Percentiles rank a stretch among this genome's conserved stretches.
Conservation (phyloP, 2,113 vertebrate genomes). For the Struthio camelus region DNA sequence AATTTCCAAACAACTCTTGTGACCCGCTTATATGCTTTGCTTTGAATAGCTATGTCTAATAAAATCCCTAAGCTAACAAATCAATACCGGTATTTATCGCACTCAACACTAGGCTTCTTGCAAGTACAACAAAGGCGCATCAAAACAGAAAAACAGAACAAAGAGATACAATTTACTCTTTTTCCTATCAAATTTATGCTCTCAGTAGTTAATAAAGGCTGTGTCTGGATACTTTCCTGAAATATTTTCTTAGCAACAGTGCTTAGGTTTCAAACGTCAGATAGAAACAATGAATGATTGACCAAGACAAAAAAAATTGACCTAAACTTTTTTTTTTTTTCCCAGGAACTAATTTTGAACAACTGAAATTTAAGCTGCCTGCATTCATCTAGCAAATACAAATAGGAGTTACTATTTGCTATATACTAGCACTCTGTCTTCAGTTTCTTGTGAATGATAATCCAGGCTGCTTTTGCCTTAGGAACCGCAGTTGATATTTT, state of each 20-base stretch:
- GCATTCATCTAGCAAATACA: constrained; percentile 47
- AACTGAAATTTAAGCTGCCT: constrained; percentile 46
- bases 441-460: constrained; percentile 58
- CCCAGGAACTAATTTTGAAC: constrained; percentile 49
- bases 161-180: background rate
- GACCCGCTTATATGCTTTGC: background rate
- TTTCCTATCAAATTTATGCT: background rate
- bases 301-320: background rate
- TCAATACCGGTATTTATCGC: background rate
- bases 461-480: constrained; percentile 49
- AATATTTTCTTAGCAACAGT: background rate
- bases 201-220: background rate
- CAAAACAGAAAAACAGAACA: background rate
- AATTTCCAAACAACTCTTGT: background rate
- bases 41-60: background rate
- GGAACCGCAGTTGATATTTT: constrained; percentile 41
- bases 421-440: background rate
- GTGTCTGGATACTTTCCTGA: background rate
- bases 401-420: constrained; percentile 52
- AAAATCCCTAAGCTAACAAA: background rate
- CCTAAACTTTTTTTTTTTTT: constrained; percentile 2
- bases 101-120: background rate
- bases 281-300: background rate
- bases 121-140: background rate
- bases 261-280: background rate